Conservation (phyloP, 2,113 vertebrate genomes). For the Burhinus oedicnemus region DNA sequence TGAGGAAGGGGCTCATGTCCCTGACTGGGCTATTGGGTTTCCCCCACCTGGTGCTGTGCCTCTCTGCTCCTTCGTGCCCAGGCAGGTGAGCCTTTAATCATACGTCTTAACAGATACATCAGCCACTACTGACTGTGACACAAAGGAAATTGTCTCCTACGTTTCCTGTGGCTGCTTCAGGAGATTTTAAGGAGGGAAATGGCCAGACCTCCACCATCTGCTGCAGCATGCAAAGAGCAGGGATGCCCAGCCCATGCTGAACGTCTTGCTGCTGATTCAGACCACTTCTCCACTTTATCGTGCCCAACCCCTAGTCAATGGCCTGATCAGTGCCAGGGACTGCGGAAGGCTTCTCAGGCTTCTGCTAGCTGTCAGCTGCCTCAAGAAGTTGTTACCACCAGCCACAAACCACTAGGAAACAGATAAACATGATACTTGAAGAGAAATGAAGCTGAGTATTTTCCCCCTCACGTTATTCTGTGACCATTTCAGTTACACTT, state of each 20-base stretch:
- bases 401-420: neutral
- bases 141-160: neutral
- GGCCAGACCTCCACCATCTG: neutral
- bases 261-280: neutral
- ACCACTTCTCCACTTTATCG: fast-evolving
- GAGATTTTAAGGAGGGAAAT: neutral
- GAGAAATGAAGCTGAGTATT: neutral
- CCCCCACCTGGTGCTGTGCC: fast-evolving
- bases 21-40: neutral
- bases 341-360: neutral
- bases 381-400: neutral
- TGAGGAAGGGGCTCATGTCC: fast-evolving
- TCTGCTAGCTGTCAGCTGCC: neutral
- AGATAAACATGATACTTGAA: neutral
- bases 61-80: fast-evolving
- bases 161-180: neutral
- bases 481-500: neutral
- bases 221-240: neutral
- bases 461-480: neutral
- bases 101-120: neutral
- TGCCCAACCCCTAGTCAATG: neutral
- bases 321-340: neutral
- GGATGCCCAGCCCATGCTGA: neutral
- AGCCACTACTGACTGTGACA: no score
- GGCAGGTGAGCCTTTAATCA: neutral